Percentiles rank a stretch among this genome's conserved stretches.
phyloP scores from a whole-genome alignment of 2,797 vertebrate genomes.

The Gobionotothen gibberifrons region DNA sequence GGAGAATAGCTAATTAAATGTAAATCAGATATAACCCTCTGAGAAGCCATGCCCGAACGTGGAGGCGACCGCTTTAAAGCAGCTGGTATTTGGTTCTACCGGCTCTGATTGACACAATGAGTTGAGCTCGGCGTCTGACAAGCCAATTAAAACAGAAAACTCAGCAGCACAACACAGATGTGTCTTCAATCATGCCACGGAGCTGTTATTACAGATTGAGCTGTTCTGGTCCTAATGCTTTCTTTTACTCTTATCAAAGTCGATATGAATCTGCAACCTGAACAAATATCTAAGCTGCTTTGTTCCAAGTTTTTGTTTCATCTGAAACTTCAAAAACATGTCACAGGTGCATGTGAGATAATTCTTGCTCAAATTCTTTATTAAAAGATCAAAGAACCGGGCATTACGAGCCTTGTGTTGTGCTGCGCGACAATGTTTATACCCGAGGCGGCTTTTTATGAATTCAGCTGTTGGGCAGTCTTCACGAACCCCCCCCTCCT shows the following conservation, averaged over 20 bases:
- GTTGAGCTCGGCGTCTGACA: constrained; percentile 64
- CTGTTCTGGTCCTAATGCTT: constrained; percentile 65
- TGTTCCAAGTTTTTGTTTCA: constrained; percentile 59
- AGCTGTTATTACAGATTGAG: constrained; percentile 78
- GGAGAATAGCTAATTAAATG: constrained; percentile 55
- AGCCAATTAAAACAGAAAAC: constrained; percentile 80
- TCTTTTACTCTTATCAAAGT: constrained; percentile 66
- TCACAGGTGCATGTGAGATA: constrained; percentile 60
- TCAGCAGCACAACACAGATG: constrained; percentile 74
- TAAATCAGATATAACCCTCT: constrained; percentile 50
- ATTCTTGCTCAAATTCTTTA: constrained; percentile 44
- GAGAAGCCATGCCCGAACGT: constrained; percentile 56
- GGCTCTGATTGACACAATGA: constrained; percentile 68
- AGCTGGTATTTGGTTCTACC: constrained; percentile 62
- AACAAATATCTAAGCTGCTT: constrained; percentile 74
- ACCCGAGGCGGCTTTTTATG: constrained; percentile 17
- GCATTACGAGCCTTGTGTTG: constrained; percentile 39
- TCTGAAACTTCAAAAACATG: constrained; percentile 69
- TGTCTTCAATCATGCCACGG: constrained; percentile 68
- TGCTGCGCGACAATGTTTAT: constrained; percentile 39
- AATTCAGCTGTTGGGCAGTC: constrained; percentile 3
- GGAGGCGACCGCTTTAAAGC: constrained; percentile 45
- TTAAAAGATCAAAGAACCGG: constrained; percentile 47
- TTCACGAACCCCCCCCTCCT: background rate
- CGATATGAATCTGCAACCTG: constrained; percentile 63